These are phyloP conservation scores for Polydrusus cervinus DNA, from an alignment of 2,888 invertebrate species.

Conservation along the genomic window DNA sequence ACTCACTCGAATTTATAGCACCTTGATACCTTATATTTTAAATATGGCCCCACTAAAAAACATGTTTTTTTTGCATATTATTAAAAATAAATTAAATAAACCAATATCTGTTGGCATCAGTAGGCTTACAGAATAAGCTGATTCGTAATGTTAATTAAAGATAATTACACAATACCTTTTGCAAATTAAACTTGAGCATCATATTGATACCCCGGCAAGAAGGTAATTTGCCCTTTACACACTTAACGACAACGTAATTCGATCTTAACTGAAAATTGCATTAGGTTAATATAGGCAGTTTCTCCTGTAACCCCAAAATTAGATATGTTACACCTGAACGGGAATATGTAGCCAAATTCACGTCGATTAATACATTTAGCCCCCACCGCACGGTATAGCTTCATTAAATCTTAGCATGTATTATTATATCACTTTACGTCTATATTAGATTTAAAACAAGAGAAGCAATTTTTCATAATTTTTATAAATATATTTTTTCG, in stretches of 20 bases:
- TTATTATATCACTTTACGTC: constrained; percentile 1
- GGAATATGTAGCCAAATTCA: constrained; percentile 21
- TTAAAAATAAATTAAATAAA: too few species aligned
- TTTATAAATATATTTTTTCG: too few species aligned
- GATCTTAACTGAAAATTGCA: constrained; percentile 34
- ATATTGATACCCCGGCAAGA: constrained; percentile 1
- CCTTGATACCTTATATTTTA: too few species aligned
- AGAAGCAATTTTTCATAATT: too few species aligned
- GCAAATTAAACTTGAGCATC: not conserved
- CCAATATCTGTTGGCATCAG: too few species aligned
- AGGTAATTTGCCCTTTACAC: constrained; percentile 16
- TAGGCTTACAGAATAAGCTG: not conserved
- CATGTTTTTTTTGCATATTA: too few species aligned
- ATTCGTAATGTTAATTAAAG: too few species aligned
- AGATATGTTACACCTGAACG: constrained; percentile 36
- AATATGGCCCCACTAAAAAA: too few species aligned
- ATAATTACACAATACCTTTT: too few species aligned
- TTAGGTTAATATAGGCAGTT: constrained; percentile 32
- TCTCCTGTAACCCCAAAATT: constrained; percentile 35
- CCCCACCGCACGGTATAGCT: not conserved
- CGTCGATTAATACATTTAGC: constrained; percentile 28
- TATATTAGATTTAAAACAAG: too few species aligned
- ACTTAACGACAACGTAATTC: constrained; percentile 30
- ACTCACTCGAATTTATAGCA: too few species aligned
- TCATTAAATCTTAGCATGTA: constrained; percentile 5